Evolutionary conservation across 1,140 invertebrate genomes (phyloP).

Genomic region (Drosophila ambigua): DNA sequence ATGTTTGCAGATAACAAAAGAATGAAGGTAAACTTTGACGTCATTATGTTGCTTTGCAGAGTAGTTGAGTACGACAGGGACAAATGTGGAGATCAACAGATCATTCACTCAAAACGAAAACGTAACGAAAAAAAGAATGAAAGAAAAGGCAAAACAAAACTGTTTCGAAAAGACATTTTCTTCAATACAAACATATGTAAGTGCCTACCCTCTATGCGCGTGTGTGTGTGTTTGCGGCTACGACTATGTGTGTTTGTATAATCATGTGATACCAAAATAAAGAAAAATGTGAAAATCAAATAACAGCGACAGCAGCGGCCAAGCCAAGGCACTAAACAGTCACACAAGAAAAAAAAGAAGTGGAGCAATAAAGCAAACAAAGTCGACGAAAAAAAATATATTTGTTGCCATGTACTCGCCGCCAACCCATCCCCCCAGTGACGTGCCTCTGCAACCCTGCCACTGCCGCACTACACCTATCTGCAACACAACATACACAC

Average conservation of each 20-base stretch:
- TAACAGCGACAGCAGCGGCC: constrained; percentile 62
- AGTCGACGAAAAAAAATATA: constrained; percentile 49
- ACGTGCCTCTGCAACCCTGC: not conserved
- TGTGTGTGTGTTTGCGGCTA: constrained; percentile 11
- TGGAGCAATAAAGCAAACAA: constrained; percentile 79
- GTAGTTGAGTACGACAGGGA: constrained; percentile 46
- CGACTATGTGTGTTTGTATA: constrained; percentile 59
- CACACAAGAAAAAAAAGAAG: constrained; percentile 70
- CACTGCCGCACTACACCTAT: too few species aligned
- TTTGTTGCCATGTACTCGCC: constrained; percentile 57
- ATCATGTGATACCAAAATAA: constrained; percentile 82
- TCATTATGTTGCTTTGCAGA: constrained; percentile 26
- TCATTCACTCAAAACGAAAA: constrained; percentile 68
- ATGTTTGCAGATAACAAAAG: constrained; percentile 53
- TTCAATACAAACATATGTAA: constrained; percentile 7
- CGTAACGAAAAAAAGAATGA: constrained; percentile 39
- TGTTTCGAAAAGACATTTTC: constrained; percentile 74
- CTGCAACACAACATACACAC: not conserved
- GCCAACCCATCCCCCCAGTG: constrained; percentile 14
- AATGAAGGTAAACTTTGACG: constrained; percentile 62
- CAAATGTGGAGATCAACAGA: constrained; percentile 76
- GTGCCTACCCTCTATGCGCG: constrained; percentile 11
- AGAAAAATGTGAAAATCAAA: constrained; percentile 82
- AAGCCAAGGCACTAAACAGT: constrained; percentile 72
- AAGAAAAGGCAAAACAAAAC: constrained; percentile 35